These are phyloP conservation scores for Idaea aversata DNA, from an alignment of 2,888 invertebrate genomes.

Conservation along the genomic window DNA sequence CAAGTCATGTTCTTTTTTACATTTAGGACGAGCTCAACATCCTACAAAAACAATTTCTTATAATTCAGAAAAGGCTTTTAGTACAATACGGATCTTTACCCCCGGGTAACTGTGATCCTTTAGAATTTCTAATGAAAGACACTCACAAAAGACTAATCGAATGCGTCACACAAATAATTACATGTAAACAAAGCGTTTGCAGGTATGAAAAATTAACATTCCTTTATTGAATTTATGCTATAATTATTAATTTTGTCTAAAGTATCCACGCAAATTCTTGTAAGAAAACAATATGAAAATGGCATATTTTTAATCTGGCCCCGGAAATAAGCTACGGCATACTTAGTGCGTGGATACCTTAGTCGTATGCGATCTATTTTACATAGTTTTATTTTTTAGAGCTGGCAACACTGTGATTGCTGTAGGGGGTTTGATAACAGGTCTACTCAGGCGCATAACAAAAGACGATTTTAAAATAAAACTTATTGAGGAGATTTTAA, in stretches of 20 bases:
- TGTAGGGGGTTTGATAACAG: constrained; percentile 55
- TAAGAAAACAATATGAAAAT: too few relatives aligned
- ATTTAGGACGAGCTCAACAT: constrained; percentile 70
- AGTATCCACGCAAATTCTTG: too few relatives aligned
- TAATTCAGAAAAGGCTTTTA: constrained; percentile 87
- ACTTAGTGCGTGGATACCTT: too few relatives aligned
- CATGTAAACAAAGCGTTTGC: constrained; percentile 55
- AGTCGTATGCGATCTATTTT: too few relatives aligned
- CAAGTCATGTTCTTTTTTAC: constrained; percentile 2
- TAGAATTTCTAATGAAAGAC: constrained; percentile 86
- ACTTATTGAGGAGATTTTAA: constrained; percentile 66
- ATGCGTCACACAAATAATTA: constrained; percentile 70
- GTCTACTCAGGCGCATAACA: constrained; percentile 48
- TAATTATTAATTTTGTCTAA: too few relatives aligned
- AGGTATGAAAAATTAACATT: constrained; percentile 38
- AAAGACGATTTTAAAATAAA: constrained; percentile 56
- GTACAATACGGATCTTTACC: constrained; percentile 90
- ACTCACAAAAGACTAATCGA: constrained; percentile 83
- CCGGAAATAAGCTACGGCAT: too few relatives aligned
- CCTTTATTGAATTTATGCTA: not conserved
- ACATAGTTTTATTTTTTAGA: constrained; percentile 40
- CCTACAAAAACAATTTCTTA: constrained; percentile 86
- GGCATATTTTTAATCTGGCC: too few relatives aligned
- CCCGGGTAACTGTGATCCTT: constrained; percentile 84
- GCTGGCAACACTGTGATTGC: constrained; percentile 55